phyloP scores from a whole-genome alignment of 2,113 vertebrate species.

The Campylomormyrus tamandua region DNA sequence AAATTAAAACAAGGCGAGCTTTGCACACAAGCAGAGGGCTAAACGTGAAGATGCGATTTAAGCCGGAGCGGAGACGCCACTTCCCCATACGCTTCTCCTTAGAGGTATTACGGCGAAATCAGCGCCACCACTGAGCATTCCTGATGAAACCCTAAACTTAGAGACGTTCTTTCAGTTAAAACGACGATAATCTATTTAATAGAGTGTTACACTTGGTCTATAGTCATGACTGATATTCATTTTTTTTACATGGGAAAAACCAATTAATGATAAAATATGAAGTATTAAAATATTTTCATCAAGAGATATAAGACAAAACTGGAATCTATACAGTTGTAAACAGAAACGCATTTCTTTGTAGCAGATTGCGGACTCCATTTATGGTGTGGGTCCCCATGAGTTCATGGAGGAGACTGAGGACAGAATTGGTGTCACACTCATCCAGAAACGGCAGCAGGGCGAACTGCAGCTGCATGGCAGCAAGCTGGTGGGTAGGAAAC shows the following conservation, averaged over 20 bases:
- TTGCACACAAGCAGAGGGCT: conserved; percentile 2
- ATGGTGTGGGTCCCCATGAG: background rate
- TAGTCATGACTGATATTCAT: background rate
- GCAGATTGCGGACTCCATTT: background rate
- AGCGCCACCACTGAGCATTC: background rate
- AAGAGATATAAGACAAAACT: background rate
- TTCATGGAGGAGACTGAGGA: background rate
- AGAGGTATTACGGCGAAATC: background rate
- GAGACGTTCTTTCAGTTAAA: background rate
- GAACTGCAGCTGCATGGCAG: background rate
- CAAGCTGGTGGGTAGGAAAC: background rate
- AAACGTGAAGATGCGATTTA: background rate
- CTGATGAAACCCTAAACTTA: background rate
- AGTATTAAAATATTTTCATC: background rate
- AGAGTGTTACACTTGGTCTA: background rate
- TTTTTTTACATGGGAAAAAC: background rate
- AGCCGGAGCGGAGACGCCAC: background rate
- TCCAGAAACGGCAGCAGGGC: background rate
- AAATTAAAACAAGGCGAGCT: conserved; percentile 31
- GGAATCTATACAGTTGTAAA: background rate
- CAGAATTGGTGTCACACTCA: background rate
- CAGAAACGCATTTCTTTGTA: background rate
- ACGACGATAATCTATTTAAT: background rate
- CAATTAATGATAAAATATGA: background rate
- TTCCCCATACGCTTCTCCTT: background rate